A percentile compares a stretch with the other conserved stretches of the same genome.
These are phyloP conservation scores for Callyntrura guangdongensis DNA, from an alignment of 2,888 invertebrate species.

Conservation along the genomic window DNA sequence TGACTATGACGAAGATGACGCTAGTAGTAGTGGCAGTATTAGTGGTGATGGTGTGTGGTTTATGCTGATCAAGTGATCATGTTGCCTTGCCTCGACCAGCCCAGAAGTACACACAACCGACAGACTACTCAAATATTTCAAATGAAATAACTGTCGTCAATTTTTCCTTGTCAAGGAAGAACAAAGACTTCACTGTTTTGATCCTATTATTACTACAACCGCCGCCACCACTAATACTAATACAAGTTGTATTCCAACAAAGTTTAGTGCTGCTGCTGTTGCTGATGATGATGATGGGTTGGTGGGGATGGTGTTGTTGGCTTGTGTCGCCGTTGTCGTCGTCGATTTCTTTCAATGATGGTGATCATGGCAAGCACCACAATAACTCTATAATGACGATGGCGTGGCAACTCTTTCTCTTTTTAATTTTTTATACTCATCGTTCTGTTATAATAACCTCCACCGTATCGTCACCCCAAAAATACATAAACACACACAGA, in stretches of 20 bases:
- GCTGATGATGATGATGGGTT: conserved; percentile 24
- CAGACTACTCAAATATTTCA: conserved; percentile 60
- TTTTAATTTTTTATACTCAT: neutral
- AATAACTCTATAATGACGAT: neutral
- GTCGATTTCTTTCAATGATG: neutral
- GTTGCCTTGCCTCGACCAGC: conserved; percentile 54
- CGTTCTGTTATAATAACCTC: neutral
- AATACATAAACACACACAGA: neutral
- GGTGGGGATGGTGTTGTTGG: conserved; percentile 20
- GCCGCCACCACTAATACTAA: neutral
- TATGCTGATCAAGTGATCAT: conserved; percentile 48
- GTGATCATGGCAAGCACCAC: neutral
- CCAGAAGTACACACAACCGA: conserved; percentile 19
- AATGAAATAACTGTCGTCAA: conserved; percentile 73
- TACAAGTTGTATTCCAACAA: neutral
- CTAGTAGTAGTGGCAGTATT: neutral
- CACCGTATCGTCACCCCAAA: neutral
- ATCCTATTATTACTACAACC: conserved; percentile 2
- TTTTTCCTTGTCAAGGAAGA: conserved; percentile 75
- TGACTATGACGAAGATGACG: no score
- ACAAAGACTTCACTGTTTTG: conserved; percentile 74
- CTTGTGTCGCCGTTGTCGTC: neutral
- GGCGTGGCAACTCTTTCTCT: neutral
- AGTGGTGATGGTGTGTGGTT: conserved; percentile 15
- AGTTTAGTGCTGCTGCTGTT: neutral